Conservation (phyloP, 2,888 invertebrate genomes). For the Eupithecia dodoneata region DNA sequence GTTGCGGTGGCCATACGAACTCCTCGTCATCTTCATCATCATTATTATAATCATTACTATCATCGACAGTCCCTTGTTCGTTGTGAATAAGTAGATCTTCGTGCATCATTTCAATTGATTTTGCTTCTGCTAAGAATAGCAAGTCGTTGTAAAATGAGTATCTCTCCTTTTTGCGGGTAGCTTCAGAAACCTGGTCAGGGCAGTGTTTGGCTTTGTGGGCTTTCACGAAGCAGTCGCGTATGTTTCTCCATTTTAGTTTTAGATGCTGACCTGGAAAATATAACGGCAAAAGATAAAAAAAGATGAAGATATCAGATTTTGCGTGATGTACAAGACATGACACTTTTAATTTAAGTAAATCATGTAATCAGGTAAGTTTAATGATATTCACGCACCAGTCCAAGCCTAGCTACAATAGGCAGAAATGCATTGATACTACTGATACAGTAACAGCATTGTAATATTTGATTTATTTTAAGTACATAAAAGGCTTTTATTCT, state of each 20-base stretch:
- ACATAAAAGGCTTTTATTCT: too few relatives aligned
- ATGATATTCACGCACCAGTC: too few relatives aligned
- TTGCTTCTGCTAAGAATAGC: conserved; percentile 11
- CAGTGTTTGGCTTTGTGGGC: conserved; percentile 22
- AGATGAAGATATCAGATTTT: background rate
- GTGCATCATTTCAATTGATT: background rate
- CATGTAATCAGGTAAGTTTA: too few relatives aligned
- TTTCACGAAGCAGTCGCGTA: conserved; percentile 35
- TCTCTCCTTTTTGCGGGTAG: background rate
- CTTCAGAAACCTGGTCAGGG: background rate
- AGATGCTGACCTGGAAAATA: conserved; percentile 25
- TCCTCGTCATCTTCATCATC: background rate
- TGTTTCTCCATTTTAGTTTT: conserved; percentile 34
- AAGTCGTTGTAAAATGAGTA: conserved; percentile 25
- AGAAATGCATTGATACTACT: too few relatives aligned
- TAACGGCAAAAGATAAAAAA: background rate
- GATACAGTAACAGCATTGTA: too few relatives aligned
- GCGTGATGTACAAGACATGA: too few relatives aligned
- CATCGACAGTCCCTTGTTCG: background rate
- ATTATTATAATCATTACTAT: background rate
- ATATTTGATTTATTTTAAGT: too few relatives aligned
- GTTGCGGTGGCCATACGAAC: conserved; percentile 1
- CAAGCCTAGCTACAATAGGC: too few relatives aligned
- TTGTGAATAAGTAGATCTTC: background rate
- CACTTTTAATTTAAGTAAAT: too few relatives aligned